phyloP scores from a whole-genome alignment of 2,888 invertebrate species.

The Nymphalis c-album region DNA sequence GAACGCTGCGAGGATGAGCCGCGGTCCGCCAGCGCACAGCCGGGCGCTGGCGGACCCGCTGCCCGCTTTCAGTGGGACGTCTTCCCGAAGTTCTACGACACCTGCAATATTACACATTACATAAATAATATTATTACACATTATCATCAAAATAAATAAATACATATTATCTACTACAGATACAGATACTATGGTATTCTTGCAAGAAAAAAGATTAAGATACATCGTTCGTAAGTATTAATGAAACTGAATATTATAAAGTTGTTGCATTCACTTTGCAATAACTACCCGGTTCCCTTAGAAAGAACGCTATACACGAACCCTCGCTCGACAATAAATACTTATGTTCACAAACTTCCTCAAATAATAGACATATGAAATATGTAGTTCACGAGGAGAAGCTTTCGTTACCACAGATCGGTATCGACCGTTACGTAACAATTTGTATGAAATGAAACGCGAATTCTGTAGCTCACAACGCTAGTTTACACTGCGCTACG shows the following conservation, averaged over 20 bases:
- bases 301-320: too few species aligned
- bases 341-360: too few species aligned
- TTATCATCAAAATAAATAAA: too few species aligned
- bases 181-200: too few species aligned
- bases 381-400: constrained; percentile 1
- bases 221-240: too few species aligned
- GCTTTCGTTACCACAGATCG: background rate
- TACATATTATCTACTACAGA: too few species aligned
- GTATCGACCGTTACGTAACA: constrained; percentile 7
- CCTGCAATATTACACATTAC: constrained; percentile 41
- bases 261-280: too few species aligned
- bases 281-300: too few species aligned
- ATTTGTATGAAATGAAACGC: constrained; percentile 20
- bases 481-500: background rate
- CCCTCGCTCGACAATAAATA: too few species aligned
- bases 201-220: too few species aligned
- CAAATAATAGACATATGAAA: background rate
- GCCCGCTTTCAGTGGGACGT: constrained; percentile 77
- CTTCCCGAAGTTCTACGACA: constrained; percentile 79
- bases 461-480: constrained; percentile 8
- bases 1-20: constrained; percentile 85
- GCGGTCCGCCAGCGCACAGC: constrained; percentile 77
- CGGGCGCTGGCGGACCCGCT: constrained; percentile 44
- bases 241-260: too few species aligned
- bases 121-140: too few species aligned